Evolutionary conservation across 2,113 vertebrate genomes (phyloP), one percentile per base, ranked within the genome.

Genomic region (Struthio camelus): DNA sequence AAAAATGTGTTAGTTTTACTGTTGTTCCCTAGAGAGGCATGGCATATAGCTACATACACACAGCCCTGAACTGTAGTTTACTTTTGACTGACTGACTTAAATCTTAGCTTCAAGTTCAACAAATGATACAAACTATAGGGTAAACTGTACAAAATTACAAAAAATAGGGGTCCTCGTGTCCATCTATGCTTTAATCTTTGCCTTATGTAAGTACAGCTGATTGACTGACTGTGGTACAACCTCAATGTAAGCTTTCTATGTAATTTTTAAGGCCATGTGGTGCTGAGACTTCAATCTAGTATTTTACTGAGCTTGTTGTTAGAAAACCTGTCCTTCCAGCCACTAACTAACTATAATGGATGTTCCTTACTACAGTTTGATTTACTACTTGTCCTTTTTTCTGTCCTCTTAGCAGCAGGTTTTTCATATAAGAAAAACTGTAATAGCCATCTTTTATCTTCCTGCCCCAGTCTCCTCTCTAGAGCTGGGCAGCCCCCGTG

Each of bases 181-280:
- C 10, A 15, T 32, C 85, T 94, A 53, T 56, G 34, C 54, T 40
- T 77, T 65, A 44, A 44, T 51, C 50, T 71, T 73, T 87, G 46
- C 17, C 30, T 23, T 81, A 44, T 48, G 2, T 20, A 64, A 54
- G 10, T 19, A 16, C 0, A 65, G 23, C 8, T 75, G 69, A 32
- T 38, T 51, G 64, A 87, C n/a, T 46, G 46, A 19, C 19, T 48
- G 46, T 48, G 10, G 54, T 53, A 59, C 19, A 76, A 20, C 34
- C 25, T 75, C 36, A 23, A 6, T 62, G 2, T 24, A 38, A 1
- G 15, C 18, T 48, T 28, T 14, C 79, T 62, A 1, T 0, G 5
- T 36, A 56, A 62, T 75, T 42, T 54, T 53, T 44, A 76, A 64
- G 27, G 46, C 28, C 4, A 14, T 76, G 54, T 6, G 67, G 36